A percentile compares a stretch with the other conserved stretches of the same genome.
Evolutionary conservation across 2,797 vertebrate species (phyloP).

Genomic region (Bufotes viridis): DNA sequence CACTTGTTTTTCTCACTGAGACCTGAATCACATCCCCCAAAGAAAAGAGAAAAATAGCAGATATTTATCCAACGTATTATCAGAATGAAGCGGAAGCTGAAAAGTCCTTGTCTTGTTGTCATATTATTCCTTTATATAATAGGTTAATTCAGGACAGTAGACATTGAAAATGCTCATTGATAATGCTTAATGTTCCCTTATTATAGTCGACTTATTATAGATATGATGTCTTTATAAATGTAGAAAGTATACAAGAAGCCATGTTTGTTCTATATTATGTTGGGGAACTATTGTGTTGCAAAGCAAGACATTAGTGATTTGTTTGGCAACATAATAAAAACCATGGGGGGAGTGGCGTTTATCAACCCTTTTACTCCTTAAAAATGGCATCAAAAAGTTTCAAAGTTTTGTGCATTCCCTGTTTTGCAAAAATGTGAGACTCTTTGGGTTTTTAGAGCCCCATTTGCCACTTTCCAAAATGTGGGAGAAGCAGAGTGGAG

Average conservation of each 20-base stretch:
- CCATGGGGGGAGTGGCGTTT: too few species aligned
- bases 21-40: constrained; percentile 11
- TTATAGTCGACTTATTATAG: background rate
- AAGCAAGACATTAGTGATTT: too few species aligned
- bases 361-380: too few species aligned
- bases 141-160: background rate
- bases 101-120: background rate
- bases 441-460: too few species aligned
- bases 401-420: too few species aligned
- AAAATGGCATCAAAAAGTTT: too few species aligned
- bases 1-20: constrained; percentile 17
- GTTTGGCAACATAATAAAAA: too few species aligned
- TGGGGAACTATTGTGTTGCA: background rate
- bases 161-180: background rate
- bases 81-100: background rate
- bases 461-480: too few species aligned
- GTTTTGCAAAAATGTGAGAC: too few species aligned
- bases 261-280: background rate
- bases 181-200: background rate
- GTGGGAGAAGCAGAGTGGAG: too few species aligned
- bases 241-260: background rate
- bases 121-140: background rate
- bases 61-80: constrained; percentile 19
- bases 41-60: constrained; percentile 21
- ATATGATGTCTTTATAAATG: background rate